phyloP scores from a whole-genome alignment of 2,797 vertebrate genomes.

The Graptemys geographica region DNA sequence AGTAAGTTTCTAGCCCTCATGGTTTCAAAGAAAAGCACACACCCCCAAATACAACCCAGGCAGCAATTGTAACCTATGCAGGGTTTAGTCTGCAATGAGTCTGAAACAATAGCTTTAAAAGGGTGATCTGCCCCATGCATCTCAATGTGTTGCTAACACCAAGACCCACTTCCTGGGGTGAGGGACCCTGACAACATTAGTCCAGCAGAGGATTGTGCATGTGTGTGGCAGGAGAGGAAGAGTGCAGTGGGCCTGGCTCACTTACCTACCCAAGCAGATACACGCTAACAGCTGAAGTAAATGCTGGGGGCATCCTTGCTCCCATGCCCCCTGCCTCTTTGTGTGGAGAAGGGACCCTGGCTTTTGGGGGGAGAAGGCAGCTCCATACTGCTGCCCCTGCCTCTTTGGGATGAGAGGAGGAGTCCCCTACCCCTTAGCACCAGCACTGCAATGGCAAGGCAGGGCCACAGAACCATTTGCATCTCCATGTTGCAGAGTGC shows the following conservation, averaged over 20 bases:
- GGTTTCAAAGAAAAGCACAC: neutral
- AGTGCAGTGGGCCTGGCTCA: neutral
- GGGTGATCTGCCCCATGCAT: neutral
- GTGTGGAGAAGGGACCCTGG: neutral
- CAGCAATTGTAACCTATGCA: neutral
- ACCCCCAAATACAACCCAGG: too few species aligned
- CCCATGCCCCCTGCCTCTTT: neutral
- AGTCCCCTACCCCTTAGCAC: fast-evolving
- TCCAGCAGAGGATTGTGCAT: neutral
- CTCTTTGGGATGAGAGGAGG: neutral
- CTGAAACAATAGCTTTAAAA: neutral
- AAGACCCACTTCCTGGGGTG: neutral
- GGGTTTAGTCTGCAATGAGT: neutral
- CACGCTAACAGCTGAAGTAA: neutral
- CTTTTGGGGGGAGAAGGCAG: neutral
- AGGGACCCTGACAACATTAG: neutral
- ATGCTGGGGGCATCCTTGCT: neutral
- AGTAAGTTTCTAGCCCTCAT: neutral
- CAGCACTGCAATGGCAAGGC: fast-evolving
- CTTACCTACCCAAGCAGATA: neutral
- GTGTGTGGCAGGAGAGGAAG: neutral
- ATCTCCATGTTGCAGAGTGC: fast-evolving
- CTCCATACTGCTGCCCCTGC: neutral
- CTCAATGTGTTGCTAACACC: neutral
- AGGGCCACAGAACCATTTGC: neutral